Evolutionary conservation across 35 echinoderm and acorn worm species (phyloP).

Genomic region (Patiria miniata): DNA sequence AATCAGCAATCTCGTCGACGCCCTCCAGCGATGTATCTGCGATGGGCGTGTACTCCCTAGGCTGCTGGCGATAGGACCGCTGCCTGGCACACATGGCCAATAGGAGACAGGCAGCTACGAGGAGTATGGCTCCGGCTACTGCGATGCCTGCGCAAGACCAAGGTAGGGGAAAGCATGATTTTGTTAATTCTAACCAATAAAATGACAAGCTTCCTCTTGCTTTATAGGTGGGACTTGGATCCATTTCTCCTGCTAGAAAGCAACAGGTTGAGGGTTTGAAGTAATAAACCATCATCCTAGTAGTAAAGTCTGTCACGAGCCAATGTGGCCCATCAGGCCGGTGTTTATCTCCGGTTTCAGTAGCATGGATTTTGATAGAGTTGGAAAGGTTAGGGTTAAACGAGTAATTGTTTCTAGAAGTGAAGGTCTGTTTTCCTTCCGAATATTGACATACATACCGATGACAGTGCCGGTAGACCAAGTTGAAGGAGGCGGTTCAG

Average conservation of each 20-base stretch:
- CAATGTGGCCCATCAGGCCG: too few relatives aligned
- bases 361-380: too few relatives aligned
- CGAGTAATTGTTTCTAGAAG: too few relatives aligned
- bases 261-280: too few relatives aligned
- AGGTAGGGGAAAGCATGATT: background rate
- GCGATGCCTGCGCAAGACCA: conserved; percentile 39
- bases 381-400: too few relatives aligned
- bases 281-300: too few relatives aligned
- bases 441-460: background rate
- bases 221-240: background rate
- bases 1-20: background rate
- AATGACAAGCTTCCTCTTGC: background rate
- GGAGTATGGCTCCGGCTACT: conserved; percentile 39
- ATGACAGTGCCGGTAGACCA: background rate
- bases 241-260: too few relatives aligned
- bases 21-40: conserved; percentile 58
- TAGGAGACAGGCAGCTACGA: conserved; percentile 47
- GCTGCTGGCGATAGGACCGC: conserved; percentile 56
- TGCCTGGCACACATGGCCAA: conserved; percentile 71
- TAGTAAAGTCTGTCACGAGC: too few relatives aligned
- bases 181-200: background rate
- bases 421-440: too few relatives aligned
- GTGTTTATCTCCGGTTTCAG: too few relatives aligned
- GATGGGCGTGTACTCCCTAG: conserved; percentile 53
- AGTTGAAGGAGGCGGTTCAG: background rate